Percentiles rank a stretch among this genome's conserved stretches.
Evolutionary conservation across 2,888 invertebrate species (phyloP).

Genomic region (Bombyx huttoni): DNA sequence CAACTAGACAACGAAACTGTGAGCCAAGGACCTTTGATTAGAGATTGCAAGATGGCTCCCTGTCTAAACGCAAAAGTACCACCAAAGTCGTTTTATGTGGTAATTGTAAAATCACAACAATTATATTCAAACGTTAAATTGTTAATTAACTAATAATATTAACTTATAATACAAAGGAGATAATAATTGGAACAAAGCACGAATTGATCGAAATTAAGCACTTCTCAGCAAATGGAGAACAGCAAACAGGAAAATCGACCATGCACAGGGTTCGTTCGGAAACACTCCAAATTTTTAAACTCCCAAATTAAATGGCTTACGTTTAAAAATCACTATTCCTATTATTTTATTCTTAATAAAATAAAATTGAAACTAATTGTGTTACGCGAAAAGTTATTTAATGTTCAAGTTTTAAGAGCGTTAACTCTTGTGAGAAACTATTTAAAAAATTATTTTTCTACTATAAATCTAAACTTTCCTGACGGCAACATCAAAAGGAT

Average conservation of each 20-base stretch:
- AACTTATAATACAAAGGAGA: conserved; percentile 61
- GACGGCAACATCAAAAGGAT: conserved; percentile 40
- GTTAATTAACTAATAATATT: conserved; percentile 58
- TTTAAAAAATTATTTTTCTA: background rate
- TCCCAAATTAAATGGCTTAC: background rate
- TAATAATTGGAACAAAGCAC: conserved; percentile 50
- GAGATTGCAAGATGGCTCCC: conserved; percentile 90
- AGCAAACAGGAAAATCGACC: conserved; percentile 71
- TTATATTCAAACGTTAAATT: conserved; percentile 41
- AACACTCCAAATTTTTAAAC: conserved; percentile 13
- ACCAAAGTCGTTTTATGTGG: conserved; percentile 76
- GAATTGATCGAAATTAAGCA: conserved; percentile 53
- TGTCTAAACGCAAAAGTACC: conserved; percentile 82
- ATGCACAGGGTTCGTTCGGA: conserved; percentile 55
- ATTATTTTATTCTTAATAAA: too few relatives aligned
- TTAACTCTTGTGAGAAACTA: background rate
- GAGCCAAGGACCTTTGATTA: conserved; percentile 89
- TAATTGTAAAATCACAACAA: conserved; percentile 41
- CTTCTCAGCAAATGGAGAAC: conserved; percentile 60
- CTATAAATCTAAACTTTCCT: conserved; percentile 1
- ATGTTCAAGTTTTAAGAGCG: too few relatives aligned
- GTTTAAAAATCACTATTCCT: background rate
- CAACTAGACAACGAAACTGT: conserved; percentile 87
- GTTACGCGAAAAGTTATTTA: too few relatives aligned
- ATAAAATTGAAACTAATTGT: too few relatives aligned